Base-by-base conservation (phyloP, 2,888 invertebrate genomes). In the Tridacna gigas region DNA sequence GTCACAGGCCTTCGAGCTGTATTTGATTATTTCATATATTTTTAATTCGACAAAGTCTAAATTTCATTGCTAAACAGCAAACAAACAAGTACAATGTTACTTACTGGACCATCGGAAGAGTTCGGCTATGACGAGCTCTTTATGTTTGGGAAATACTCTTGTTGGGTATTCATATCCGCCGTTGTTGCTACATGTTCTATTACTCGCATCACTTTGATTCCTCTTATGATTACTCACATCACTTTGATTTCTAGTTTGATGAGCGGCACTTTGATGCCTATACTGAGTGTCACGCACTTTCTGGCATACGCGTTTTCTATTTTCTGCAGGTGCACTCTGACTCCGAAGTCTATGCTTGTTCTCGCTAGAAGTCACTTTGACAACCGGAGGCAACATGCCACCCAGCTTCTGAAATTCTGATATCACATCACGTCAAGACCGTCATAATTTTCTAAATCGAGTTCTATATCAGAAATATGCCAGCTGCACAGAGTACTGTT, bases 91-190 rank as follows among this genome's bases (percentile, higher is more conserved):
- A 11, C 22, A 47, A n/a, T 47, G 18, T 20, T 28, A 74, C 67
- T 67, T 67, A 56, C 66, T 77, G 25, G 77, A 66, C 22, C 11
- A n/a, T 25, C 51, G 20, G 28, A 67, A 77, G 26, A 84, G 37
- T 13, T 84, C 84, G 13, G 66, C 77, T 37, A 84, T 22, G n/a
- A 80, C 80, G 28, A 78, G 79, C 20, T 75, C 25, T 26, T 80
- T 80, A 37, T 84, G 80, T 5, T 67, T 77, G 5, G 80, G 78
- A 56, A 84, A 84, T 28, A 74, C n/a, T n/a, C 76, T 18, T 25
- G 75, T 67, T 0, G 84, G 84, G 47, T 77, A 80, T 9, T 84
- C 84, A 28, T 77, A 3, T n/a, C 63, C 13, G 22, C 13, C 25
- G 22, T 63, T 63, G n/a, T n/a, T 3, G 63, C 13, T 37, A 37